Evolutionary conservation across 1,140 invertebrate species (phyloP).

Genomic region (Drosophila melanica): DNA sequence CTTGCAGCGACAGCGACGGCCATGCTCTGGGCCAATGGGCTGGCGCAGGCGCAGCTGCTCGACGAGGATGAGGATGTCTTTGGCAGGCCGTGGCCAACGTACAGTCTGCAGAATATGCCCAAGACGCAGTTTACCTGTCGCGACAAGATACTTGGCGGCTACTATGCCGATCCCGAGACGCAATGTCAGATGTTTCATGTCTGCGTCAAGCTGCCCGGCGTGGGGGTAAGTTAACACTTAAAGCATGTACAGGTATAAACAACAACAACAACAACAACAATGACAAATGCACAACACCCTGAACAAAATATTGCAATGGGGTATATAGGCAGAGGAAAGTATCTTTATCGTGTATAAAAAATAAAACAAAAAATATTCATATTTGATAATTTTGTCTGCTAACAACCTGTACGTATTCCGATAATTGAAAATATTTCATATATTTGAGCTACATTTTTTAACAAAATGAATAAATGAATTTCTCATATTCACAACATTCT

Average conservation of each 20-base stretch:
- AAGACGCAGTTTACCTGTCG: conserved; percentile 93
- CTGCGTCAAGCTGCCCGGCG: conserved; percentile 92
- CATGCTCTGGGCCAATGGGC: conserved; percentile 49
- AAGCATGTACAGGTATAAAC: conserved; percentile 8
- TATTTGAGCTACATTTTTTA: no score
- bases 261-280: conserved; percentile 22
- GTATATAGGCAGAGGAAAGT: background rate
- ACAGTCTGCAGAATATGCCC: conserved; percentile 92
- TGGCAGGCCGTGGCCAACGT: conserved; percentile 86
- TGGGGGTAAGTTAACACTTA: conserved; percentile 85
- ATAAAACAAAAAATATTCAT: no score
- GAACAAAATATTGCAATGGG: background rate
- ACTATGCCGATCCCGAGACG: conserved; percentile 95
- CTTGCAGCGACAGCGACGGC: conserved; percentile 48
- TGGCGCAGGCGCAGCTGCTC: conserved; percentile 58
- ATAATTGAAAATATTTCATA: no score
- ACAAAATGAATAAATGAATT: no score
- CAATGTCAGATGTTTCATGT: conserved; percentile 97
- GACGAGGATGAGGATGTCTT: conserved; percentile 72
- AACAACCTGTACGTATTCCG: no score
- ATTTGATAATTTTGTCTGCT: no score
- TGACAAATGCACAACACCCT: background rate
- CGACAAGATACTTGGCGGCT: conserved; percentile 94
- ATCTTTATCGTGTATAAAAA: no score
- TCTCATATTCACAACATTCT: no score